Conservation (phyloP, 2,797 vertebrate genomes). For the Poeciliopsis presidionis region DNA sequence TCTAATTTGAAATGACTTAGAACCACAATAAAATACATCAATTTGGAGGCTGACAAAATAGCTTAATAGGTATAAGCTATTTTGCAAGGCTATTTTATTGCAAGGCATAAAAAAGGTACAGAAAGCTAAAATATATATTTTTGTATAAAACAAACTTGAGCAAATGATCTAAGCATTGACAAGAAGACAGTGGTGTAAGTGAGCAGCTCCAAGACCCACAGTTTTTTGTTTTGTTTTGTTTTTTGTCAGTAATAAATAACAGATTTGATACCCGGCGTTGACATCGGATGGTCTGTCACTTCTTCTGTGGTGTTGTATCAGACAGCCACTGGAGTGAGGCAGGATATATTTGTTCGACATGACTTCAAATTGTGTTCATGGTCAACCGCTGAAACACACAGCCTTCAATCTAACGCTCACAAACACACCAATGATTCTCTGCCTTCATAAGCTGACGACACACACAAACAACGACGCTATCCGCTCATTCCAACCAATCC, state of each 20-base stretch:
- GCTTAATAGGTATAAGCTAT: neutral
- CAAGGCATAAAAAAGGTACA: neutral
- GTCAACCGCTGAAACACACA: constrained; percentile 41
- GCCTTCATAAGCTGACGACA: constrained; percentile 2
- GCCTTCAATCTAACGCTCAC: constrained; percentile 25
- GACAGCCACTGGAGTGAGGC: constrained; percentile 6
- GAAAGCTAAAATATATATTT: neutral
- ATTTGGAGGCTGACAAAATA: neutral
- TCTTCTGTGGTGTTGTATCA: neutral
- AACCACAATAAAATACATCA: neutral
- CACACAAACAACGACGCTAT: constrained; percentile 43
- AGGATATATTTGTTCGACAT: constrained; percentile 32
- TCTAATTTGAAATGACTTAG: neutral
- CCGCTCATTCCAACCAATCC: constrained; percentile 45
- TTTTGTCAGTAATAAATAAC: neutral
- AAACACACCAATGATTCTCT: constrained; percentile 1
- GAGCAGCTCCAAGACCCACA: neutral
- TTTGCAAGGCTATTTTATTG: no score
- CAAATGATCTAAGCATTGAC: neutral
- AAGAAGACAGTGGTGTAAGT: neutral
- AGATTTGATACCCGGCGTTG: neutral
- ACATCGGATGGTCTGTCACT: neutral
- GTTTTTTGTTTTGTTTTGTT: no score
- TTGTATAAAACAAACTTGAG: neutral
- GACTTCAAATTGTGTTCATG: constrained; percentile 37